A percentile compares a stretch with the other conserved stretches of the same genome.
phyloP scores from a whole-genome alignment of 2,888 invertebrate genomes.

The Brachyopa scutellaris region DNA sequence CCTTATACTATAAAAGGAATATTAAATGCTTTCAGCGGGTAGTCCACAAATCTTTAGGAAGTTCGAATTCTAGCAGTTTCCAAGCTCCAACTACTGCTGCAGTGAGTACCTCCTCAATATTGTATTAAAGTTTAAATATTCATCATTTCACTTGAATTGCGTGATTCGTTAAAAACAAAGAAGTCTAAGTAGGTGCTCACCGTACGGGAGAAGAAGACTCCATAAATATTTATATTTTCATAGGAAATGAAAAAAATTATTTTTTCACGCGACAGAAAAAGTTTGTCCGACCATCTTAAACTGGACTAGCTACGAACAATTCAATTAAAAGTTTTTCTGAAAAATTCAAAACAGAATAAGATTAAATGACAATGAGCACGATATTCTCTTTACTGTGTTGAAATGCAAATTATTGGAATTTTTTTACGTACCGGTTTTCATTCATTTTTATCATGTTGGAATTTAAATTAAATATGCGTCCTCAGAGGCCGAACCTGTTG shows the following conservation, averaged over 20 bases:
- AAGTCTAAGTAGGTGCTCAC: too few species aligned
- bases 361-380: conserved; percentile 31
- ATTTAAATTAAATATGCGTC: conserved; percentile 57
- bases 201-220: too few species aligned
- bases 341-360: conserved; percentile 49
- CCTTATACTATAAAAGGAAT: too few species aligned
- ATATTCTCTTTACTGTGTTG: conserved; percentile 5
- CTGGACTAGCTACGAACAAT: conserved; percentile 45
- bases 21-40: too few species aligned
- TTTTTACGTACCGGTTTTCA: too few species aligned
- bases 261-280: not conserved
- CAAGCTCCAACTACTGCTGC: too few species aligned
- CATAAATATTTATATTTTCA: conserved; percentile 15
- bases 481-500: conserved; percentile 31
- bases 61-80: too few species aligned
- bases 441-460: conserved; percentile 31
- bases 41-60: too few species aligned
- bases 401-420: conserved; percentile 62
- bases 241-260: not conserved
- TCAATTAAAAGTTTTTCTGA: conserved; percentile 63
- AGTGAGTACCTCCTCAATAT: too few species aligned
- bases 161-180: too few species aligned
- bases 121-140: too few species aligned
- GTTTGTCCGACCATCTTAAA: conserved; percentile 27
- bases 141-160: too few species aligned